Conservation (phyloP, 1,140 invertebrate genomes). For the Papilio helenus region DNA sequence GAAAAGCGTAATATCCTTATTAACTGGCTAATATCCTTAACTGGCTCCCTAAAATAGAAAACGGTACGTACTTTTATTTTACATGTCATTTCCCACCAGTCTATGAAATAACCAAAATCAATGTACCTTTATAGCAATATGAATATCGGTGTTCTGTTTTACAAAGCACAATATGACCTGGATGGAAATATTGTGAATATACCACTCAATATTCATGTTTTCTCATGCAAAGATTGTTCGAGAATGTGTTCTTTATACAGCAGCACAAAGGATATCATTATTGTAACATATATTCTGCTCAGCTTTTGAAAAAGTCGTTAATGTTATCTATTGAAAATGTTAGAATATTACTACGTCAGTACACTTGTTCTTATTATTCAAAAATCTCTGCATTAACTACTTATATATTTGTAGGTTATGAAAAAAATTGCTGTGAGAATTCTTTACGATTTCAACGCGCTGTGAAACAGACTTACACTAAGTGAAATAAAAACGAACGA, state of each 20-base stretch:
- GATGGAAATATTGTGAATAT: slow-evolving; percentile 17
- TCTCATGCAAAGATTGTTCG: slow-evolving; percentile 15
- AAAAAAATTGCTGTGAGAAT: neutral
- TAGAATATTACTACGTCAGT: neutral
- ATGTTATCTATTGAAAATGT: neutral
- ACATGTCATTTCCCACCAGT: neutral
- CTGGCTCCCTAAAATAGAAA: neutral
- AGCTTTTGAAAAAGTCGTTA: neutral
- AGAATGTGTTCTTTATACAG: slow-evolving; percentile 11
- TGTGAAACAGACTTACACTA: neutral
- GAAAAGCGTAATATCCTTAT: neutral
- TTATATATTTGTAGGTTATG: neutral
- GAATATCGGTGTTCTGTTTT: neutral
- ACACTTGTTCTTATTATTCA: neutral
- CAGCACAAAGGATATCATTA: neutral
- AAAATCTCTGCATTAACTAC: neutral
- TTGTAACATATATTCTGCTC: neutral
- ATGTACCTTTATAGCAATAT: neutral
- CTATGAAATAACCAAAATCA: neutral
- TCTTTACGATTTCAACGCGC: neutral
- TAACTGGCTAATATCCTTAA: too few species aligned
- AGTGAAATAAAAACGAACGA: slow-evolving; percentile 17
- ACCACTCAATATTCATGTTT: slow-evolving; percentile 9
- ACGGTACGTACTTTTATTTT: neutral
- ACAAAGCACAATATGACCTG: neutral